phyloP scores from a whole-genome alignment of 2,113 vertebrate genomes.

The Pygoscelis antarcticus region DNA sequence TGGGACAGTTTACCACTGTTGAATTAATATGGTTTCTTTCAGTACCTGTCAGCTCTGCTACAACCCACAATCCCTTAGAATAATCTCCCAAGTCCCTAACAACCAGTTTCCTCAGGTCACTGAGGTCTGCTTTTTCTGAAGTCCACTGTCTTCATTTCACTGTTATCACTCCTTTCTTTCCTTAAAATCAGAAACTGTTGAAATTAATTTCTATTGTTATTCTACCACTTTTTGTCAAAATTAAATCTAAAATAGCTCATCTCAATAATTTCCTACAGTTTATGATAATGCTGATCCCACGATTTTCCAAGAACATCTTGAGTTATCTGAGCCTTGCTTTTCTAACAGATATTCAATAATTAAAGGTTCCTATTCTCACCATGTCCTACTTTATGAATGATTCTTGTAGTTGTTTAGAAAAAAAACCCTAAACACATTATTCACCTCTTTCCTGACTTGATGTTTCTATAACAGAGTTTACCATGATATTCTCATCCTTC shows the following conservation, averaged over 20 bases:
- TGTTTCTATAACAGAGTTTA: not conserved
- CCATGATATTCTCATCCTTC: not conserved
- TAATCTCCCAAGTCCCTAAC: not conserved
- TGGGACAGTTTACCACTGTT: not conserved
- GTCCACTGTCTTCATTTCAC: not conserved
- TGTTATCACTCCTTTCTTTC: not conserved
- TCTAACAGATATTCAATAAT: not conserved
- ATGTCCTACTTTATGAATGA: not conserved
- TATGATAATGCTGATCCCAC: not conserved
- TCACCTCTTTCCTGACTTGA: not conserved
- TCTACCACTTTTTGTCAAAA: not conserved
- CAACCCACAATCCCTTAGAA: not conserved
- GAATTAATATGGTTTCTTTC: not conserved
- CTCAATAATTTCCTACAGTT: not conserved
- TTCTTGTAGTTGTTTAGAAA: not conserved
- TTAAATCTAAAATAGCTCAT: not conserved
- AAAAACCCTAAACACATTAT: not conserved
- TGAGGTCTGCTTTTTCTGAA: not conserved
- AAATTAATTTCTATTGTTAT: not conserved
- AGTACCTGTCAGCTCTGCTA: not conserved
- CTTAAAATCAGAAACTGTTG: not conserved
- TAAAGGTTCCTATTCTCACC: not conserved
- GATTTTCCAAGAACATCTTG: not conserved
- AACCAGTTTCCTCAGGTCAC: not conserved
- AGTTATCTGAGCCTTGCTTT: not conserved